Base-by-base conservation (phyloP, 2,888 invertebrate genomes). In the Mesopsocus fuscifrons region DNA sequence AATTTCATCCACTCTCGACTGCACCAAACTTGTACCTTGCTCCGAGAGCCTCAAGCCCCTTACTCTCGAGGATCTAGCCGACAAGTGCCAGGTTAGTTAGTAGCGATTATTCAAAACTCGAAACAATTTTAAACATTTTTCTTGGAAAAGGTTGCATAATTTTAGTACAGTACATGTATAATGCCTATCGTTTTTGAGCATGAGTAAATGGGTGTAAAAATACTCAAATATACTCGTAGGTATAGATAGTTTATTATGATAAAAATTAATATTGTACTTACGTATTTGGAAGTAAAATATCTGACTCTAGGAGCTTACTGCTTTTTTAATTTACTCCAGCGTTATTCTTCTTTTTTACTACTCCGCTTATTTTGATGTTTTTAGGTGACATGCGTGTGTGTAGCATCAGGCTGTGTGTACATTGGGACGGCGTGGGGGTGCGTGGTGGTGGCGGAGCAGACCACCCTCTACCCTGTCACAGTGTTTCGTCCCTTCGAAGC, bases 341-440 rank as follows among this genome's bases (percentile, higher is more conserved):
- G n/a, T n/a, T n/a, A n/a, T n/a, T n/a, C n/a, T n/a, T n/a, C n/a
- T n/a, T n/a, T n/a, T n/a, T n/a, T n/a, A n/a, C n/a, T n/a, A n/a
- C n/a, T n/a, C n/a, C n/a, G n/a, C n/a, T n/a, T n/a, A 32, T 43
- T 41, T 23, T 20, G n/a, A 26, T 34, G 18, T 16, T 51, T 51
- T 18, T 61, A 81, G 73, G 79, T 85, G 46, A 72, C 77, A 49
- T 71, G 79, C 52, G 59, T 85, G 53, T 71, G 74, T 41, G 68
- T 74, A 23, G 62, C 77, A 43, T 70, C 71, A 23, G 69, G 72
- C 22, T 76, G 78, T 53, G 64, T 94, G 32, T 89, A 87, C 59
- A 78, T 88, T 47, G 95, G 95, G 35, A 95, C 95, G 1, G 87
- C 88, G 5, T 85, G 88, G 81, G 97, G 97, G 18, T 89, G 91